These are phyloP conservation scores for Corella eumyota DNA, from an alignment of 23 tunicate genomes.

Conservation along the genomic window DNA sequence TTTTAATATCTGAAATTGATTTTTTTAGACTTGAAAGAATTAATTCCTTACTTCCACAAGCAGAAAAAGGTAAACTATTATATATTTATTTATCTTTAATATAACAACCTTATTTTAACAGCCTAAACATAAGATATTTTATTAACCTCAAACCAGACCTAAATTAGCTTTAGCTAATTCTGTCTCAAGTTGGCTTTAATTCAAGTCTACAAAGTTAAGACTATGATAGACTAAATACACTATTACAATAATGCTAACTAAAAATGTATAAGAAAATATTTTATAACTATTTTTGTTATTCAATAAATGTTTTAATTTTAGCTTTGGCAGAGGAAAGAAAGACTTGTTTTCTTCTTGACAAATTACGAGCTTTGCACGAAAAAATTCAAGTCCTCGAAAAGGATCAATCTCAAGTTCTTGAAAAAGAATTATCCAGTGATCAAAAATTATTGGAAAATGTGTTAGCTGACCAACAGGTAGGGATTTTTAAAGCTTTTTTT, in stretches of 20 bases:
- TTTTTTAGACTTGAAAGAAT: slow-evolving; percentile 32
- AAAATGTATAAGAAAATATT: no score
- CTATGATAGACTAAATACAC: no score
- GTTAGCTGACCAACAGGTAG: slow-evolving; percentile 34
- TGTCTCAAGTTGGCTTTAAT: no score
- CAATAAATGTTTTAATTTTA: slow-evolving; percentile 2
- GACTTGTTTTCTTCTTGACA: slow-evolving; percentile 17
- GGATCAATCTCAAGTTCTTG: slow-evolving; percentile 19
- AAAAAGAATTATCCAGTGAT: slow-evolving; percentile 17
- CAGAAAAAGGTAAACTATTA: slow-evolving; percentile 42
- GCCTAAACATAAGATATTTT: no score
- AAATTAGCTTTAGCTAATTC: no score
- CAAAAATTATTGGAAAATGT: slow-evolving; percentile 8
- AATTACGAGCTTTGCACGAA: slow-evolving; percentile 24
- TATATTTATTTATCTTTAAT: neutral
- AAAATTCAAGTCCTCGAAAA: slow-evolving; percentile 28
- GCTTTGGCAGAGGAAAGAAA: slow-evolving; percentile 59
- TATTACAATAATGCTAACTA: no score
- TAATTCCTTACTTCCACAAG: slow-evolving; percentile 53
- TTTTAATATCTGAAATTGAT: neutral
- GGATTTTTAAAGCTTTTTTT: neutral
- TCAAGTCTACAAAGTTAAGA: no score
- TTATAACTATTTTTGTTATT: neutral
- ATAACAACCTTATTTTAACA: no score
- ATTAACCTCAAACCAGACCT: no score